These are phyloP conservation scores for Conops quadrifasciatus DNA, from an alignment of 2,888 invertebrate genomes.

Conservation along the genomic window DNA sequence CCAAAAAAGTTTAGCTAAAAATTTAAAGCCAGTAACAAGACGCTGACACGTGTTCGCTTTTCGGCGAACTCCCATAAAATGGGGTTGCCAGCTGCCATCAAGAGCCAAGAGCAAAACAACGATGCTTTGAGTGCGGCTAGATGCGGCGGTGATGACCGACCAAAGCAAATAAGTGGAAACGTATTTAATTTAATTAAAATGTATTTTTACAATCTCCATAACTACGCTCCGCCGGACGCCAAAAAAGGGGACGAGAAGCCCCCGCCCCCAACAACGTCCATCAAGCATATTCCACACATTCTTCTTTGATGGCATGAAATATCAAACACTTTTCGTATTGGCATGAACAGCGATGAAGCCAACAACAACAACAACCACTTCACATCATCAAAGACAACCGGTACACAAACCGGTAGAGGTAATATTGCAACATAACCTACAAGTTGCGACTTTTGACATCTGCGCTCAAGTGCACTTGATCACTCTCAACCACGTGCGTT, in stretches of 20 bases:
- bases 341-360: not conserved
- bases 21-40: not conserved
- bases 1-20: not conserved
- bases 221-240: not conserved
- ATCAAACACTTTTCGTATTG: not conserved
- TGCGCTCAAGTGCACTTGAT: constrained; percentile 26
- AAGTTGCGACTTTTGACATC: constrained; percentile 30
- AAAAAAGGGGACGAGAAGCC: not conserved
- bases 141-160: constrained; percentile 1
- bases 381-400: not conserved
- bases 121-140: not conserved
- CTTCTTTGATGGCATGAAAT: not conserved
- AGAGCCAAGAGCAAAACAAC: not conserved
- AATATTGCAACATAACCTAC: constrained; percentile 21
- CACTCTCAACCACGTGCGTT: constrained; percentile 15
- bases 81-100: not conserved
- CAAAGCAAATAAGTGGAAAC: constrained; percentile 11
- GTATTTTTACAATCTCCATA: not conserved
- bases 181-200: constrained; percentile 35
- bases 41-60: not conserved
- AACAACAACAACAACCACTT: not conserved
- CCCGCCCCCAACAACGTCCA: not conserved
- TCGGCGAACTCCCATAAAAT: not conserved
- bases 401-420: not conserved
- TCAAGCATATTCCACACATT: not conserved